Evolutionary conservation across 2,888 invertebrate genomes (phyloP).

Genomic region (Hypena proboscidalis): DNA sequence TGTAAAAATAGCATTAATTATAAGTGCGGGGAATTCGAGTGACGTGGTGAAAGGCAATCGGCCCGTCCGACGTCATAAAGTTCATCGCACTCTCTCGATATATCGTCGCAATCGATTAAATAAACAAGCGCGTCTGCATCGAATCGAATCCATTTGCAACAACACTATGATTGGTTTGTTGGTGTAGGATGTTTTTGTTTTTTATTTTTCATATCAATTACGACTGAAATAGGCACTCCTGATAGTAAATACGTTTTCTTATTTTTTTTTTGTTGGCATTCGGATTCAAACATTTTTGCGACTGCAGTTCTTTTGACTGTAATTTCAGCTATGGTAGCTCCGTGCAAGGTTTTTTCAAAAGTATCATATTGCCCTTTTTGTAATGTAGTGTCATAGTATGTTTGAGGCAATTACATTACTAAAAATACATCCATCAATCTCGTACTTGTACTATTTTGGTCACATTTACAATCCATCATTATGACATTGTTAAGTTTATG

Average conservation of each 20-base stretch:
- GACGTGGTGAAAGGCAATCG: conserved; percentile 54
- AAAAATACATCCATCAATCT: neutral
- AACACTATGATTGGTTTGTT: conserved; percentile 24
- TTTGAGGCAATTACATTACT: too few relatives aligned
- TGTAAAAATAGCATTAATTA: conserved; percentile 34
- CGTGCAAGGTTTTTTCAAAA: too few relatives aligned
- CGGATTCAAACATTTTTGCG: too few relatives aligned
- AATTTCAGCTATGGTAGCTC: too few relatives aligned
- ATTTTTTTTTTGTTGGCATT: too few relatives aligned
- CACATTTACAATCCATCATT: too few relatives aligned
- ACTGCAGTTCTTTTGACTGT: too few relatives aligned
- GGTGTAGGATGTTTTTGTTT: neutral
- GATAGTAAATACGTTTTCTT: too few relatives aligned
- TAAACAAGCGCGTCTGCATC: conserved; percentile 50
- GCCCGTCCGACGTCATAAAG: conserved; percentile 53
- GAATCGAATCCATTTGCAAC: conserved; percentile 39
- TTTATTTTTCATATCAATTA: neutral
- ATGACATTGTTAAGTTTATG: too few relatives aligned
- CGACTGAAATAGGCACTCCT: too few relatives aligned
- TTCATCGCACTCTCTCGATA: conserved; percentile 56
- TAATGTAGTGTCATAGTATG: too few relatives aligned
- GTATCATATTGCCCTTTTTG: too few relatives aligned
- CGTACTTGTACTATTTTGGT: neutral
- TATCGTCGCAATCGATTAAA: conserved; percentile 57
- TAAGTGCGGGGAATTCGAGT: conserved; percentile 46